phyloP scores from a whole-genome alignment of 2,888 invertebrate genomes.

The Agonopterix arenella region DNA sequence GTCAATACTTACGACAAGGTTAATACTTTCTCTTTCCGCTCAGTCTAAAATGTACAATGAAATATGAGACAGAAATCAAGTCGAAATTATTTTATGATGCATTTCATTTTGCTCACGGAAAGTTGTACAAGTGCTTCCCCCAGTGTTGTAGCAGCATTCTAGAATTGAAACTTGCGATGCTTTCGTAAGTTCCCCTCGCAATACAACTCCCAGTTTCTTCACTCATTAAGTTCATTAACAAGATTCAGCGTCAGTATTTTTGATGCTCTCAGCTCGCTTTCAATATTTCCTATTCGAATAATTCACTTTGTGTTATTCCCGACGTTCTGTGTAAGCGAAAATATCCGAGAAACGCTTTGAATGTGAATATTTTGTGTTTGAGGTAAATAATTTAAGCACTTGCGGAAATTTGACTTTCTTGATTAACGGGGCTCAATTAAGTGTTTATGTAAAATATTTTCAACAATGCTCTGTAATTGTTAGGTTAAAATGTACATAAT shows the following conservation, averaged over 20 bases:
- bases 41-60: constrained; percentile 5
- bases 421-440: constrained; percentile 71
- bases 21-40: too few relatives aligned
- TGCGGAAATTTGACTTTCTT: constrained; percentile 68
- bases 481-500: constrained; percentile 13
- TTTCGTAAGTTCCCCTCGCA: constrained; percentile 48
- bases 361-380: constrained; percentile 59
- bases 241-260: constrained; percentile 64
- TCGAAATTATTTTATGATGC: constrained; percentile 44
- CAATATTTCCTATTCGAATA: constrained; percentile 64
- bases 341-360: constrained; percentile 66
- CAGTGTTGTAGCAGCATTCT: constrained; percentile 46
- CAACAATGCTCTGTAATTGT: constrained; percentile 54
- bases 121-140: constrained; percentile 32
- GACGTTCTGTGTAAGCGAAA: constrained; percentile 60
- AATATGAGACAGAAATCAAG: constrained; percentile 18
- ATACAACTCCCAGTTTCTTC: constrained; percentile 53
- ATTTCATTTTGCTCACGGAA: constrained; percentile 40
- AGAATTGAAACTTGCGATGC: constrained; percentile 57
- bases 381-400: constrained; percentile 71
- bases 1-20: too few relatives aligned
- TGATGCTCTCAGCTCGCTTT: constrained; percentile 56
- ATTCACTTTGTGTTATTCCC: constrained; percentile 53
- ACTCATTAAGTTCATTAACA: constrained; percentile 71
- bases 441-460: constrained; percentile 60